Base-by-base conservation (phyloP, 2,797 vertebrate genomes). In the Crax fasciolata region DNA sequence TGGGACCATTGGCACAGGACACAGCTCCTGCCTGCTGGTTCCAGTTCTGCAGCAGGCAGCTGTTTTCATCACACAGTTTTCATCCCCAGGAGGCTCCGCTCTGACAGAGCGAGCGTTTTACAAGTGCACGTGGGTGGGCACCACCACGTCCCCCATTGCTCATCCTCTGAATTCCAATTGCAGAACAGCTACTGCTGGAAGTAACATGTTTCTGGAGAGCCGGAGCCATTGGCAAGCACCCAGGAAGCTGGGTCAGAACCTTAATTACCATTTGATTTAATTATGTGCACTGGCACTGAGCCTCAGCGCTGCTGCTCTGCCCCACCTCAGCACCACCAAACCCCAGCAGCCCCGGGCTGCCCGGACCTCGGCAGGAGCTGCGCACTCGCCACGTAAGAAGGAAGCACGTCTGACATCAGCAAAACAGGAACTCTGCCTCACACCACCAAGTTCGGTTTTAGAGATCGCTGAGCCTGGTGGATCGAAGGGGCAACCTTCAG, bases 381-480 rank as follows among this genome's bases (percentile, higher is more conserved):
- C 6, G 4, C 52, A 0, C 32, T 67, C 49, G 35, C 30, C 46
- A 54, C 3, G 32, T 4, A 30, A 39, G 17, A 41, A 21, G 13
- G 65, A 93, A 59, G 30, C 35, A 87, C 32, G 17, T 63, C 75
- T 85, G 59, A 41, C 43, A 17, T 23, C 19, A n/a, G 30, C 5
- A 6, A 75, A 70, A 43, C 20, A 19, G 66, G 12, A 35, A n/a
- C 28, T 70, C 49, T 32, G 54, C 38, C 11, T 70, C 20, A 55
- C 16, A 61, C 5, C 46, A 78, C 32, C 30, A 46, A 23, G 32
- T n/a, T 72, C 43, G 13, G 32, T 19, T 87, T 27, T 41, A 63
- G n/a, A 49, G 30, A 24, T 39, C 44, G 51, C 27, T 10, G 23
- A 84, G 55, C 74, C 8, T 49, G 24, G 23, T 2, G 10, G 13